phyloP scores from a whole-genome alignment of 2,113 vertebrate genomes.

The Strix uralensis region DNA sequence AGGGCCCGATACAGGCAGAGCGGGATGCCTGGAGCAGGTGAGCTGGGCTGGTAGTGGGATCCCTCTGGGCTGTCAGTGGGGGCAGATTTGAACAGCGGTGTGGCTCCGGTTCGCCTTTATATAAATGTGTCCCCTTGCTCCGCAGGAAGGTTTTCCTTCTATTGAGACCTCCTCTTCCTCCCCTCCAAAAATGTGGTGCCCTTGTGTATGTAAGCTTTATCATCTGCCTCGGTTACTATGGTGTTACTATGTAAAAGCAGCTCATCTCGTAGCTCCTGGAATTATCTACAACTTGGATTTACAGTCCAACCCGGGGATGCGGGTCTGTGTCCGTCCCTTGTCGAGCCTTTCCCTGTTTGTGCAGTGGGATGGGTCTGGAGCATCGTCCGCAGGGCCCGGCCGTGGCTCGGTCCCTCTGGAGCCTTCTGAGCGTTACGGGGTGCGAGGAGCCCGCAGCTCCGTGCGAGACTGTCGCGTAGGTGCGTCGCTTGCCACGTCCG shows the following conservation, averaged over 20 bases:
- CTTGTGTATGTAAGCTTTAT: neutral
- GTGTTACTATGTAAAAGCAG: neutral
- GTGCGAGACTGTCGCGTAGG: accelerated
- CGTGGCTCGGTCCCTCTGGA: accelerated
- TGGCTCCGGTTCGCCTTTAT: neutral
- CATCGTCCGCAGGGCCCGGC: accelerated
- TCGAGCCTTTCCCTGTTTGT: neutral
- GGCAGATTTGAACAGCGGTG: neutral
- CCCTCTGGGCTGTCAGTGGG: neutral
- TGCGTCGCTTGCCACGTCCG: accelerated
- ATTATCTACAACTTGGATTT: neutral
- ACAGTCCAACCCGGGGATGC: accelerated
- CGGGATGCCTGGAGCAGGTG: neutral
- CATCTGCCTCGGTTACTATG: slow-evolving; percentile 10
- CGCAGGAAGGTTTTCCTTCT: neutral
- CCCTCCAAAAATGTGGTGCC: neutral
- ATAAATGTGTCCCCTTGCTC: neutral
- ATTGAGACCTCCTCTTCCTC: neutral
- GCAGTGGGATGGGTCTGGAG: neutral
- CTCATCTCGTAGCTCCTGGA: neutral
- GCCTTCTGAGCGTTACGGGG: neutral
- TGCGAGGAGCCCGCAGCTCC: accelerated
- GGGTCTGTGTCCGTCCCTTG: neutral
- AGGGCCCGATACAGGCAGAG: neutral
- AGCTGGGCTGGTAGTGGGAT: neutral